Evolutionary conservation across 2,888 invertebrate genomes (phyloP).

Genomic region (Hyppa rectilinea): DNA sequence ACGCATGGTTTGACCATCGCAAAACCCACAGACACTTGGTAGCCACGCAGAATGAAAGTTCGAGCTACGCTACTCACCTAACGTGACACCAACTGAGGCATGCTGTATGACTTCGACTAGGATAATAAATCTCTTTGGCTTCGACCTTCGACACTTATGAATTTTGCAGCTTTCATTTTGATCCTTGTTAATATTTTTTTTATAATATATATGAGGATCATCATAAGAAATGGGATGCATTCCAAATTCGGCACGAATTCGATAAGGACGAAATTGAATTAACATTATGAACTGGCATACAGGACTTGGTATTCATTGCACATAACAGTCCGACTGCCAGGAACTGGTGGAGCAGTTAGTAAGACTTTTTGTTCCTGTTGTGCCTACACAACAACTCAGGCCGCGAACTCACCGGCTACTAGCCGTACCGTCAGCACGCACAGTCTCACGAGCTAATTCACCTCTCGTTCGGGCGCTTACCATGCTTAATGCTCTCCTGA

Average conservation of each 20-base stretch:
- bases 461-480: too few species aligned
- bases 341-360: too few species aligned
- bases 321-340: too few species aligned
- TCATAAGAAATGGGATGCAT: not conserved
- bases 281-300: not conserved
- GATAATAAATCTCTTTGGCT: too few species aligned
- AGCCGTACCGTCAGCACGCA: too few species aligned
- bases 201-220: not conserved
- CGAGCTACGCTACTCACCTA: not conserved
- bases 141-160: not conserved
- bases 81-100: not conserved
- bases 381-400: too few species aligned
- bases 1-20: not conserved
- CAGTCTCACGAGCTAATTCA: too few species aligned
- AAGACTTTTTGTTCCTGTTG: too few species aligned
- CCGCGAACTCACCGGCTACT: too few species aligned
- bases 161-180: constrained; percentile 4
- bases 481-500: too few species aligned
- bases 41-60: not conserved
- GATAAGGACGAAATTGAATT: not conserved
- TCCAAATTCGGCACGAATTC: constrained; percentile 2
- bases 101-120: too few species aligned
- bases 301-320: constrained; percentile 5
- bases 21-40: not conserved
- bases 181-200: not conserved